Evolutionary conservation across 2,888 invertebrate species (phyloP).

Genomic region (Erebia epiphron): DNA sequence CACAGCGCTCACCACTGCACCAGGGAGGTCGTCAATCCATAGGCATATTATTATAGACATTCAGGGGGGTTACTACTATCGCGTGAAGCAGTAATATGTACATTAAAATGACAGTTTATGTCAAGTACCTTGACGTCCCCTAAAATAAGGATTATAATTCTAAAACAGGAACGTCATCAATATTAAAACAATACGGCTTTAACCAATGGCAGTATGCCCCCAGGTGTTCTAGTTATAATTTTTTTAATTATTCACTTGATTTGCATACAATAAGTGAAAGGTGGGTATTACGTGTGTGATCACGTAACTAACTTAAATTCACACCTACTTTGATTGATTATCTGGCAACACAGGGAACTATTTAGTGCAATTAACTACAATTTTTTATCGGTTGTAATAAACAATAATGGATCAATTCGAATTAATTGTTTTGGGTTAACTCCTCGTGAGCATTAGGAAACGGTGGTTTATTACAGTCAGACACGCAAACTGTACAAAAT

Average conservation of each 20-base stretch:
- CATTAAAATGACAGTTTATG: too few species aligned
- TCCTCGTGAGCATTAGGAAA: neutral
- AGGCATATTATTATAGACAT: too few species aligned
- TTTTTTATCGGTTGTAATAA: neutral
- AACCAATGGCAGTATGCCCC: neutral
- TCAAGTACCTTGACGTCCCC: too few species aligned
- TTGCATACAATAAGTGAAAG: conserved; percentile 15
- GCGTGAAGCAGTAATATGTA: too few species aligned
- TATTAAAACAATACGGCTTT: too few species aligned
- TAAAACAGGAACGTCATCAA: too few species aligned
- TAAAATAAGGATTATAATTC: too few species aligned
- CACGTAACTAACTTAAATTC: neutral
- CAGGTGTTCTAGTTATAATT: neutral
- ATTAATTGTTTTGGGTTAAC: neutral
- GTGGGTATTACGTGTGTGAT: neutral
- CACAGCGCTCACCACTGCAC: too few species aligned
- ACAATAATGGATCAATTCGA: neutral
- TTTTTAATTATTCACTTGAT: neutral
- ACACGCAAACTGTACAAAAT: neutral
- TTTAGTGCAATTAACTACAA: neutral
- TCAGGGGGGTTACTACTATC: too few species aligned
- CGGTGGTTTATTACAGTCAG: neutral
- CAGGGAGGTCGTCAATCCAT: too few species aligned
- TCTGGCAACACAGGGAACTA: neutral
- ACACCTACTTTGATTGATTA: conserved; percentile 1